A percentile compares a stretch with the other conserved stretches of the same genome.
phyloP scores from a whole-genome alignment of 2,888 invertebrate genomes.

The Cantharis rustica region DNA sequence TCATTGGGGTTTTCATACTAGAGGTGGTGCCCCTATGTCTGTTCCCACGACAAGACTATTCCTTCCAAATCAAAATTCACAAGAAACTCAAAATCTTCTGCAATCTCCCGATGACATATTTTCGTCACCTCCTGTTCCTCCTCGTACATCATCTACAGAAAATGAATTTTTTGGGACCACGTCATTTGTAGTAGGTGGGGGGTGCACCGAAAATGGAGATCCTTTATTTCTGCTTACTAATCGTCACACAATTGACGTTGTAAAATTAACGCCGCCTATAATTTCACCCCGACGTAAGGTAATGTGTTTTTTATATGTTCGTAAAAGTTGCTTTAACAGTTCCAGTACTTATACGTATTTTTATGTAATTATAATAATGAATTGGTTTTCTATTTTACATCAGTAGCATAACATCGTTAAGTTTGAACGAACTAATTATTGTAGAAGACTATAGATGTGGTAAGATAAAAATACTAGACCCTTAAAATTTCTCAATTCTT shows the following conservation, averaged over 20 bases:
- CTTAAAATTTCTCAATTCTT: neutral
- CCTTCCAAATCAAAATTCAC: constrained; percentile 36
- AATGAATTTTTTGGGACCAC: constrained; percentile 52
- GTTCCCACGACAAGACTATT: constrained; percentile 44
- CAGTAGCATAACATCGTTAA: neutral
- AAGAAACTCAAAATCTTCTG: constrained; percentile 52
- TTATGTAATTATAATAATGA: neutral
- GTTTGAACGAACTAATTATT: neutral
- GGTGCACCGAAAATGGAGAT: constrained; percentile 55
- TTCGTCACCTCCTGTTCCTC: constrained; percentile 49
- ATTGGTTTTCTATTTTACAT: neutral
- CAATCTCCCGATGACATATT: constrained; percentile 54
- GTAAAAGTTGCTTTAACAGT: neutral
- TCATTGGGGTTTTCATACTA: constrained; percentile 46
- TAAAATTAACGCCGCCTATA: constrained; percentile 55
- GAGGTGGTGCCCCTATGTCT: constrained; percentile 39
- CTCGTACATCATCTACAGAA: constrained; percentile 32
- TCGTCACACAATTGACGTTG: constrained; percentile 55
- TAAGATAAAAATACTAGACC: neutral
- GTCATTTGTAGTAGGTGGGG: constrained; percentile 56
- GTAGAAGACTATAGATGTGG: neutral
- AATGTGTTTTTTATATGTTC: constrained; percentile 30
- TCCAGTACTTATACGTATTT: neutral
- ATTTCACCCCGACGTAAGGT: constrained; percentile 53
- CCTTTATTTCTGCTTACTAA: constrained; percentile 56